Percentiles rank a stretch among this genome's conserved stretches.
Evolutionary conservation across 2,113 vertebrate genomes (phyloP).

Genomic region (Sylvicapra grimmia): DNA sequence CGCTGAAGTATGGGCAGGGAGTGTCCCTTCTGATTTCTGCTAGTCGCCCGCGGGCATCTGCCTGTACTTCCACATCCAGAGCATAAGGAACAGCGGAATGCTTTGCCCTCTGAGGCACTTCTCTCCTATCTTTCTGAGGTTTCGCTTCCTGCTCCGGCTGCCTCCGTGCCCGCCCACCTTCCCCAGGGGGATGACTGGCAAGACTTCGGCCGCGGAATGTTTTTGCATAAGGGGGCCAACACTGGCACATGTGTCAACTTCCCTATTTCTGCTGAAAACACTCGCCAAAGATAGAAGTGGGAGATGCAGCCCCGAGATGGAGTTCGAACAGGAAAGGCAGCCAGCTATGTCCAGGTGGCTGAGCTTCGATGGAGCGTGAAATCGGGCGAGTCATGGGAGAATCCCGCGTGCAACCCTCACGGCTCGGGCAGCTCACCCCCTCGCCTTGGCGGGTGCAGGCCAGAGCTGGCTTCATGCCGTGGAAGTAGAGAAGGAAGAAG

Average conservation of each 20-base stretch:
- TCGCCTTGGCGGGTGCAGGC: background rate
- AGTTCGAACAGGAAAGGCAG: background rate
- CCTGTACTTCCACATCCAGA: background rate
- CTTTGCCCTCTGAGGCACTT: background rate
- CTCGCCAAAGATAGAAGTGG: background rate
- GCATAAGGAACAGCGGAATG: background rate
- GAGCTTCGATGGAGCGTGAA: rapidly evolving
- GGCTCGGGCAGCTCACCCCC: background rate
- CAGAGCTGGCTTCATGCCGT: rapidly evolving
- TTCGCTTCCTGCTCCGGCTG: background rate
- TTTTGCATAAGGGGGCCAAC: background rate
- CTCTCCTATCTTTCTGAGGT: background rate
- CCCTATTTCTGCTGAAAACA: background rate
- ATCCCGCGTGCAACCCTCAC: rapidly evolving
- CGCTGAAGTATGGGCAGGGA: background rate
- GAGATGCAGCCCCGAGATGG: background rate
- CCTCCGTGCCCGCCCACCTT: rapidly evolving
- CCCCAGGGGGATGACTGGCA: background rate
- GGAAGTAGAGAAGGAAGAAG: background rate
- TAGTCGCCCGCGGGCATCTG: background rate
- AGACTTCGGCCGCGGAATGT: background rate
- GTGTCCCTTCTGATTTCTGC: background rate
- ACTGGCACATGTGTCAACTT: rapidly evolving
- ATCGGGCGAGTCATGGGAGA: background rate
- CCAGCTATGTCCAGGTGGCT: rapidly evolving